Evolutionary conservation across 92 coral and sea anemone genomes (phyloP), one percentile per base, ranked within the genome.

Genomic region (Blastomussa wellsi): DNA sequence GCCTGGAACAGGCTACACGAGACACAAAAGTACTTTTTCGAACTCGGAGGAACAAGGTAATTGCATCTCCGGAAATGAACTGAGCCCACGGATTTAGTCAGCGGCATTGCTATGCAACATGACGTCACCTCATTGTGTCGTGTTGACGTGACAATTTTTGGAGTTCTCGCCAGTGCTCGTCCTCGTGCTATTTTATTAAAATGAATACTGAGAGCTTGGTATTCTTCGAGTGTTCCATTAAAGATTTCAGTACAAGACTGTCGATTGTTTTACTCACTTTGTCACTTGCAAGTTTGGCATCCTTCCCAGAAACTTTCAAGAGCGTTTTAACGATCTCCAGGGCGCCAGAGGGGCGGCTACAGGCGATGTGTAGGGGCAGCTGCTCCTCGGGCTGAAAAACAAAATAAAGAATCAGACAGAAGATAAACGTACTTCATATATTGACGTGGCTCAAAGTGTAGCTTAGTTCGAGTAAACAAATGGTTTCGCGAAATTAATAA

Each of bases 301-400:
- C 99, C 47, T 96, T 95, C 29, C 99, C 99, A 47, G 92, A 90
- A 12, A 88, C 92, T 79, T 89, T 96, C 47, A 94, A 89, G 16
- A 96, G 90, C 13, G 91, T 88, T 76, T 87, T 92, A 48, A 96
- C 98, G 74, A 96, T 95, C 79, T 95, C 92, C 79, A 96, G 82
- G 8, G 99, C 99, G 13, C 99, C 99, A 19, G 99, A 95, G 24
- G 91, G 93, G 77, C 99, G 88, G 69, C 96, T 93, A 72, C 99
- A 96, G 36, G 96, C 99, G 89, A 96, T 92, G 88, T 96, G 99
- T 15, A 96, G 92, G 35, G 99, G 90, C 0, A 95, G 93, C 80
- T 94, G 99, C 1, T 93, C 98, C 31, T 89, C 88, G 14, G 94
- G 89, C 99, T 94, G 77, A 22, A 31, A 62, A 41, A 15, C 65